Evolutionary conservation across 2,113 vertebrate genomes (phyloP), one percentile per base, ranked within the genome.

Genomic region (Eptesicus fuscus): DNA sequence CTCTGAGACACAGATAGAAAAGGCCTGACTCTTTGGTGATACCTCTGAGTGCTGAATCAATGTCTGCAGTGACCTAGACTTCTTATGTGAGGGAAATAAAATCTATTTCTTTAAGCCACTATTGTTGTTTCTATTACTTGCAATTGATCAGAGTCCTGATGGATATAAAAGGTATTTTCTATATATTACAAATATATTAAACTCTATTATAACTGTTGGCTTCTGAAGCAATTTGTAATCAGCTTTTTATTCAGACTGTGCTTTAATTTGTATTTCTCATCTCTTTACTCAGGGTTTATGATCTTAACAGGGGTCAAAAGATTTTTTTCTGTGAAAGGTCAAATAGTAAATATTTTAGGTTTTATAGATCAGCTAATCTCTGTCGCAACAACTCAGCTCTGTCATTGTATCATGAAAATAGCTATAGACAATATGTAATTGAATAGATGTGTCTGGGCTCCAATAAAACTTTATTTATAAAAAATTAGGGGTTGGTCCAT

Each of bases 231-330:
- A 86, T 78, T 77, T 82, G 8, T 49, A 87, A 86, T 78, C 47
- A 90, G 71, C 32, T 67, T n/a, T 73, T 93, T 70, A 83, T 49
- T 51, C 44, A 59, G 35, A 37, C 47, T 88, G 22, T 83, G 51
- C 44, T 93, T 93, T 90, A 47, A 90, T 78, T 93, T 71, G 42
- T 28, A 87, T 95, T 78, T 95, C 63, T 95, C 22, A 42, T 77
- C 9, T 93, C 69, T 49, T 82, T 89, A 42, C 74, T 90, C 35
- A 63, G 10, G 30, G 18, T 37, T 85, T 80, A 86, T 70, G 13
- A 61, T 44, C 47, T 85, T 74, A 61, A 59, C 22, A 80, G n/a
- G 37, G 73, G 73, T 40, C 40, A 88, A n/a, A 22, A 67, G 32
- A 71, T 28, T 51, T 92, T 65, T 65, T 88, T 87, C 32, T 59